Evolutionary conservation across 2,797 vertebrate species (phyloP).

Genomic region (Protosalanx chinensis): DNA sequence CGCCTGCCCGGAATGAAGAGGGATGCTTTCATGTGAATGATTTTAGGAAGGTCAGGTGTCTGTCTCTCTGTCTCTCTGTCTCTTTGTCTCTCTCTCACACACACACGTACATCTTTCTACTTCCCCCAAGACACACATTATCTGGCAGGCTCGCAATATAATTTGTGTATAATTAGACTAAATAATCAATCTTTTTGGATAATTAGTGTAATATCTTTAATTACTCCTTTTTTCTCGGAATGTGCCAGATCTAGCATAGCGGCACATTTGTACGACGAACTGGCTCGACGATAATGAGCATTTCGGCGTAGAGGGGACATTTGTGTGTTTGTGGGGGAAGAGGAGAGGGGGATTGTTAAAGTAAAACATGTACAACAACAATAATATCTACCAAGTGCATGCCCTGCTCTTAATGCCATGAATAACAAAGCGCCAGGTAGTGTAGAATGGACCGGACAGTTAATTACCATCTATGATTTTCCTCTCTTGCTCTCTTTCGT

Average conservation of each 20-base stretch:
- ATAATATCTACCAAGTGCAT: background rate
- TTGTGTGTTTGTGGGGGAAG: background rate
- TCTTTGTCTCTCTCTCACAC: background rate
- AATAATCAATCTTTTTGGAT: slow-evolving; percentile 39
- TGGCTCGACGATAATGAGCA: background rate
- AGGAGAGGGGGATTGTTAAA: background rate
- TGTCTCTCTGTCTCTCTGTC: too few species aligned
- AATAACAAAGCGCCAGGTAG: too few species aligned
- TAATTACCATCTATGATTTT: background rate
- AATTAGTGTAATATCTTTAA: slow-evolving; percentile 46
- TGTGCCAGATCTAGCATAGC: slow-evolving; percentile 21
- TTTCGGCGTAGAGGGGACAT: background rate
- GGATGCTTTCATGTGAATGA: slow-evolving; percentile 33
- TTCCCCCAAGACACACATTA: background rate
- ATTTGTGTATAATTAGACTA: slow-evolving; percentile 30
- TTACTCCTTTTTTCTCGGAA: slow-evolving; percentile 37
- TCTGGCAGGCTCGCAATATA: slow-evolving; percentile 28
- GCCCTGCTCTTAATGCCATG: background rate
- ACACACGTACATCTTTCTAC: slow-evolving; percentile 2
- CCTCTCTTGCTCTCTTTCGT: background rate
- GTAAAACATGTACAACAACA: background rate
- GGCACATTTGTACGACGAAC: slow-evolving; percentile 16
- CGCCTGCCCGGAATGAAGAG: slow-evolving; percentile 22
- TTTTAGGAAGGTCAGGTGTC: slow-evolving; percentile 4
- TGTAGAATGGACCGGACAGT: too few species aligned